Base-by-base conservation (phyloP, 2,113 vertebrate species). In the Odontophorus gujanensis region DNA sequence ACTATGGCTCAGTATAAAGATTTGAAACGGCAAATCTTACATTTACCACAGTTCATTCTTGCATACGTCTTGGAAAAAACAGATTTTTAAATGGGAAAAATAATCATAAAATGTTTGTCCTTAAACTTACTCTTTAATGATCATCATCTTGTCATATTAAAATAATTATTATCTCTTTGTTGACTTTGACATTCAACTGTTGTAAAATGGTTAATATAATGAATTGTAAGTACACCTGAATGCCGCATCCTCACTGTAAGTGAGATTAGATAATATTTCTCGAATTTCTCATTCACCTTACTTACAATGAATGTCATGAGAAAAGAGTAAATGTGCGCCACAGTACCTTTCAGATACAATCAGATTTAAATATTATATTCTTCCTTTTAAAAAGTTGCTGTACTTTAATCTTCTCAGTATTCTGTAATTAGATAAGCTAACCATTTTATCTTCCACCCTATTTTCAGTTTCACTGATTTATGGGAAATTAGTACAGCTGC, bases 391-490 rank as follows among this genome's bases (percentile, higher is more conserved):
- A 91, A 53, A 81, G 34, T 16, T 51, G 10, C 43, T 69, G 26
- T 30, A 21, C 36, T 84, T 71, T 71, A 51, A 80, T 89, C 74
- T 94, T 92, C 40, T 9, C 19, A 14, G 13, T 40, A 42, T 82
- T 85, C 67, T 82, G 28, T 89, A 96, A 96, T 95, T 94, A 95
- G 72, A 83, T 51, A 62, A 71, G 55, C n/a, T 43, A 53, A 9
- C 21, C 69, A 43, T 92, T 96, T 94, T 85, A 40, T 93, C 80
- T 74, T 81, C 45, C 38, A 82, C 6, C 11, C 42, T 89, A 58
- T 92, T 81, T 91, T 68, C 76, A 74, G 53, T 89, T 95, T 79
- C 65, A 48, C 20, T 95, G 89, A 87, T 93, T 90, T 87, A 93
- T 21, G 81, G 75, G 77, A 83, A 90, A 92, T 19, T 22, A 88